A percentile compares a stretch with the other conserved stretches of the same genome.
phyloP scores from a whole-genome alignment of 2,888 invertebrate species.

The Dioctria rufipes region DNA sequence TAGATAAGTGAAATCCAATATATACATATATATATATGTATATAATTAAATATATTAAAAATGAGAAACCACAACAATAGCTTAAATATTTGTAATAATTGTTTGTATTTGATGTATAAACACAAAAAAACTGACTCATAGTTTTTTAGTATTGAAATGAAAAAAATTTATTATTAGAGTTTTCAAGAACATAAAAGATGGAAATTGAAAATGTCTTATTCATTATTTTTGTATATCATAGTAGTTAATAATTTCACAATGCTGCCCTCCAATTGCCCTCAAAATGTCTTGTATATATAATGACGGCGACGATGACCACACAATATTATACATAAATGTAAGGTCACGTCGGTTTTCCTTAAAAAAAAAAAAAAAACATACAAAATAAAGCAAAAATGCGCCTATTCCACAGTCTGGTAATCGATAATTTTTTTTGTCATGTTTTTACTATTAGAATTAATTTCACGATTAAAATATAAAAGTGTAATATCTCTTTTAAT shows the following conservation, averaged over 20 bases:
- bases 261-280: conserved; percentile 62
- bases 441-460: too few relatives aligned
- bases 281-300: conserved; percentile 39
- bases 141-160: conserved; percentile 49
- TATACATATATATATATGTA: conserved; percentile 30
- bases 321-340: background rate
- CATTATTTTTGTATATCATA: conserved; percentile 52
- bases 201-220: conserved; percentile 41
- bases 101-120: conserved; percentile 42
- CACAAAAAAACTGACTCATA: conserved; percentile 38
- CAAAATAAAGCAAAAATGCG: too few relatives aligned
- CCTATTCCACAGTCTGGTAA: too few relatives aligned
- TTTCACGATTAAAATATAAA: too few relatives aligned
- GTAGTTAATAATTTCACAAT: conserved; percentile 60
- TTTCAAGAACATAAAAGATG: conserved; percentile 41
- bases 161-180: conserved; percentile 45
- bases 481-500: too few relatives aligned
- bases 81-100: conserved; percentile 43
- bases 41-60: conserved; percentile 29
- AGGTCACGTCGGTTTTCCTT: conserved; percentile 27
- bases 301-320: conserved; percentile 28
- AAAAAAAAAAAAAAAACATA: too few relatives aligned
- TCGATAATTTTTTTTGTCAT: too few relatives aligned
- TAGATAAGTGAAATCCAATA: conserved; percentile 39
- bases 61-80: conserved; percentile 45